Evolutionary conservation across 2,888 invertebrate species (phyloP).

Genomic region (Drepana falcataria): DNA sequence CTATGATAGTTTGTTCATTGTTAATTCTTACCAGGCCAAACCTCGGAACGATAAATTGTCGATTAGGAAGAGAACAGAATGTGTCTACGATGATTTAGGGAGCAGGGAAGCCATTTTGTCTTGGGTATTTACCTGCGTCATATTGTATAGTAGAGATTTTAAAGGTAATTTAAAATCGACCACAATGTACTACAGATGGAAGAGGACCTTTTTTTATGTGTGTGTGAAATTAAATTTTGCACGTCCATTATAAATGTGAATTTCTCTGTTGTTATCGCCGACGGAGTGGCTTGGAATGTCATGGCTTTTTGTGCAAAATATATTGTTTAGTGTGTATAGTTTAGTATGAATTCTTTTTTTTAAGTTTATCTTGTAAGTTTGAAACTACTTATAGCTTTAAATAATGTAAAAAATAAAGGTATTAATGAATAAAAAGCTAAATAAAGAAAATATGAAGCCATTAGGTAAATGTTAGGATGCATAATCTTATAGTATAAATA

Average conservation of each 20-base stretch:
- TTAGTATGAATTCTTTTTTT: too few relatives aligned
- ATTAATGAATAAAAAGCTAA: too few relatives aligned
- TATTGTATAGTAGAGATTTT: constrained; percentile 41
- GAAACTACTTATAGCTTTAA: too few relatives aligned
- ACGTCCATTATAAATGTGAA: constrained; percentile 46
- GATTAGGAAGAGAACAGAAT: constrained; percentile 69
- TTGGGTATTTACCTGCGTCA: constrained; percentile 64
- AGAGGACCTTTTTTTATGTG: constrained; percentile 42
- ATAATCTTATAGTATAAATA: too few relatives aligned
- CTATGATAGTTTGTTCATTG: constrained; percentile 71
- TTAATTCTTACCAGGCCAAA: constrained; percentile 64
- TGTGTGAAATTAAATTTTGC: constrained; percentile 62
- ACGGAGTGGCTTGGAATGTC: constrained; percentile 41
- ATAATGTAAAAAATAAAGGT: too few relatives aligned
- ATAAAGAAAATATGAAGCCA: too few relatives aligned
- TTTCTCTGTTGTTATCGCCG: constrained; percentile 54
- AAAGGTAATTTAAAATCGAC: constrained; percentile 62
- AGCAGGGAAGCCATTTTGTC: constrained; percentile 50
- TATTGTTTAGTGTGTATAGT: background rate
- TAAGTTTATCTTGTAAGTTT: too few relatives aligned
- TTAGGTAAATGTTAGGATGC: too few relatives aligned
- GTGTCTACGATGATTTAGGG: constrained; percentile 63
- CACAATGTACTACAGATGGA: constrained; percentile 51
- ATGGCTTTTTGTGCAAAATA: constrained; percentile 13
- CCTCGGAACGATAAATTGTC: constrained; percentile 72